Evolutionary conservation across 2,113 vertebrate genomes (phyloP).

Genomic region (Pterocles gutturalis): DNA sequence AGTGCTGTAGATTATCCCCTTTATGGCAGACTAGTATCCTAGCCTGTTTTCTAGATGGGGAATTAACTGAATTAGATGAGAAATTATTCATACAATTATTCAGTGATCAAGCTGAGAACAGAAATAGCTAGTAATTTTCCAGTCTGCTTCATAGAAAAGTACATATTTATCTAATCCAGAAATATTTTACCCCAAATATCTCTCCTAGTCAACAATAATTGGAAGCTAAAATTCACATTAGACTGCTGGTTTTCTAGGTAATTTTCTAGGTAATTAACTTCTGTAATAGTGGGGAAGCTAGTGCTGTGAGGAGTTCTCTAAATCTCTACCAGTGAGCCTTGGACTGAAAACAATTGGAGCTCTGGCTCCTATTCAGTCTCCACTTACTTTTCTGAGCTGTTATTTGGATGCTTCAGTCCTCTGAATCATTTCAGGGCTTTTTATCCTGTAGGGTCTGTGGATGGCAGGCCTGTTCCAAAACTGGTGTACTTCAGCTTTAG

Average conservation of each 20-base stretch:
- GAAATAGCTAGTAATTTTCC: slow-evolving; percentile 45
- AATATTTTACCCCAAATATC: slow-evolving; percentile 10
- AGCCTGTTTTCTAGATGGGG: background rate
- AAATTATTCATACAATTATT: background rate
- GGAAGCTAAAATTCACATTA: slow-evolving; percentile 17
- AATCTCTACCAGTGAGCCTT: background rate
- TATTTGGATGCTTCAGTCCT: background rate
- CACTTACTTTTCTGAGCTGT: background rate
- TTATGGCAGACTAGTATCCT: background rate
- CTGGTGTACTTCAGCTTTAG: background rate
- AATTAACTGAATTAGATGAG: slow-evolving; percentile 17
- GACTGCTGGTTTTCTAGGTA: background rate
- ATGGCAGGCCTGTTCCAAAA: background rate
- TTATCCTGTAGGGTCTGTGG: background rate
- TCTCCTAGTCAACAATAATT: slow-evolving; percentile 24
- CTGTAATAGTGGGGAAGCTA: background rate
- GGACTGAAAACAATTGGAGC: slow-evolving; percentile 8
- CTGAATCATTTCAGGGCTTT: background rate
- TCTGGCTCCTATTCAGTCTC: background rate
- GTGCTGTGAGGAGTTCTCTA: slow-evolving; percentile 3
- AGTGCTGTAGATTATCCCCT: background rate
- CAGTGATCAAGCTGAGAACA: background rate
- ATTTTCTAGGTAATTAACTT: slow-evolving; percentile 52
- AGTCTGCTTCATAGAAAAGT: slow-evolving; percentile 1
- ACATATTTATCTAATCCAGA: background rate